These are phyloP conservation scores for Anarhynchus alexandrinus DNA, from an alignment of 2,113 vertebrate species.

Conservation along the genomic window DNA sequence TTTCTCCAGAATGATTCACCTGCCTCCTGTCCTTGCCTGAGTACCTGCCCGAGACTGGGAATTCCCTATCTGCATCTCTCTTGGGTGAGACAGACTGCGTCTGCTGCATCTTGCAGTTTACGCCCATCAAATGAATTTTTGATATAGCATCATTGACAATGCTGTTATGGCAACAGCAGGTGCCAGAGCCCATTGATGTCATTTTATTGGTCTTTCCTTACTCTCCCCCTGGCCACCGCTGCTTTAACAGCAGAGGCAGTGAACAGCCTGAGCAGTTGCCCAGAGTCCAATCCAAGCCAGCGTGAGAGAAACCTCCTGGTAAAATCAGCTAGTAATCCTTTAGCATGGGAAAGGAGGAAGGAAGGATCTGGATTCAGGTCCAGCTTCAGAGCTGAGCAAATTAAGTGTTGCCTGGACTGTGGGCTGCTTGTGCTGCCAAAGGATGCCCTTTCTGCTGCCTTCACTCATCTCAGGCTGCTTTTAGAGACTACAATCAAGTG, in stretches of 20 bases:
- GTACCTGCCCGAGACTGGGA: not conserved
- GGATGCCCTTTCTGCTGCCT: not conserved
- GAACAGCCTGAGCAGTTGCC: not conserved
- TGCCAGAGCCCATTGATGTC: not conserved
- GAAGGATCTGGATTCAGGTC: not conserved
- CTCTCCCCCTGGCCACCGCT: not conserved
- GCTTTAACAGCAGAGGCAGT: not conserved
- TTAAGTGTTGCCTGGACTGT: not conserved
- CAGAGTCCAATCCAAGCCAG: not conserved
- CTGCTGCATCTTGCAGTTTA: not conserved
- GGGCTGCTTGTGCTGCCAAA: not conserved
- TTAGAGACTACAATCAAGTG: not conserved
- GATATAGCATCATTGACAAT: accelerated
- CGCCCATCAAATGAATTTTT: not conserved
- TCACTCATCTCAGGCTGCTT: not conserved
- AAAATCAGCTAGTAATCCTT: not conserved
- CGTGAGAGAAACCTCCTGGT: not conserved
- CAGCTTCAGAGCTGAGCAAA: not conserved
- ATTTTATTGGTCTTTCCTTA: not conserved
- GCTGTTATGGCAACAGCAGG: not conserved
- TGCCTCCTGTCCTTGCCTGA: accelerated
- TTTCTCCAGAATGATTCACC: not conserved
- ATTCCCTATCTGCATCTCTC: not conserved
- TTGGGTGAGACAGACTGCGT: not conserved
- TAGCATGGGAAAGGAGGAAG: not conserved